A percentile compares a stretch with the other conserved stretches of the same genome.
phyloP scores from a whole-genome alignment of 2,797 vertebrate species.

The Harpagifer antarcticus region DNA sequence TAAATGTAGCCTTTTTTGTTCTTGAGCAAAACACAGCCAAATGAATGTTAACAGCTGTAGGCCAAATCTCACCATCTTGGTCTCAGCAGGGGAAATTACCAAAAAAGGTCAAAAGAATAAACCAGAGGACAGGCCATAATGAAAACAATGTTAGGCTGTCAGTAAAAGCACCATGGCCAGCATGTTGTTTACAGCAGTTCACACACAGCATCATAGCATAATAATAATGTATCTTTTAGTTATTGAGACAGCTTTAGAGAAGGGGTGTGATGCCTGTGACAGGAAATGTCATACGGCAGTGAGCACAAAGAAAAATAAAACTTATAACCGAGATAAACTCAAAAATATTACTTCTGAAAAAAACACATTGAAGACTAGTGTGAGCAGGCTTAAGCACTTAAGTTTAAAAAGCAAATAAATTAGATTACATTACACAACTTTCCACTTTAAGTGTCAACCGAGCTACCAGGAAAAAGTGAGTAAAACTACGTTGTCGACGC shows the following conservation, averaged over 20 bases:
- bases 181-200: neutral
- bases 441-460: neutral
- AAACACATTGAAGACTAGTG: neutral
- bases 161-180: neutral
- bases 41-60: neutral
- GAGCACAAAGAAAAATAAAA: neutral
- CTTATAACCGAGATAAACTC: neutral
- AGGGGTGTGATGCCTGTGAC: constrained; percentile 1
- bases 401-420: neutral
- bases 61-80: constrained; percentile 20
- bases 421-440: neutral
- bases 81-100: constrained; percentile 59
- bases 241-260: neutral
- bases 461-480: constrained; percentile 62
- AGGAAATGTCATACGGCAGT: constrained; percentile 46
- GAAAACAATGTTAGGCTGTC: constrained; percentile 8
- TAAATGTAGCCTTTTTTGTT: neutral
- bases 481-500: constrained; percentile 33
- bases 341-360: neutral
- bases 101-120: constrained; percentile 76
- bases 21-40: neutral
- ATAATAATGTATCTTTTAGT: neutral
- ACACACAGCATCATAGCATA: constrained; percentile 14
- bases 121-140: constrained; percentile 10
- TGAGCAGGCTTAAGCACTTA: fast-evolving